Percentiles rank a stretch among this genome's conserved stretches.
Conservation (phyloP, 2,888 invertebrate genomes). For the Rhamphomyia laevipes region DNA sequence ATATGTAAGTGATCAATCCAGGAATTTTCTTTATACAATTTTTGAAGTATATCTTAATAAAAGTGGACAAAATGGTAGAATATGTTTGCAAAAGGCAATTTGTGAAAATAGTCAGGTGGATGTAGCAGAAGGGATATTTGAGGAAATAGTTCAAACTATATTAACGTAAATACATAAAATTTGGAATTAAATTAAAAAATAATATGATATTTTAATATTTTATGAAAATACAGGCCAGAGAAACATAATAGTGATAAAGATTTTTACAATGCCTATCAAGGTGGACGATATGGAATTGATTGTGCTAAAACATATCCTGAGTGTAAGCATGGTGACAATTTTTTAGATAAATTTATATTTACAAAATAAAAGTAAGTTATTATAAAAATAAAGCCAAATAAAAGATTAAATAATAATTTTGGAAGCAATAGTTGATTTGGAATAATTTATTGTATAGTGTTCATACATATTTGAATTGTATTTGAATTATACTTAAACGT, state of each 20-base stretch:
- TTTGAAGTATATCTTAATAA: slow-evolving; percentile 1
- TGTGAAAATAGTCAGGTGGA: slow-evolving; percentile 4
- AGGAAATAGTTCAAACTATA: slow-evolving; percentile 6
- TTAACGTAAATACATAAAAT: neutral
- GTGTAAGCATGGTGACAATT: slow-evolving; percentile 48
- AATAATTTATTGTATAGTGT: too few relatives aligned
- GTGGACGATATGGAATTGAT: slow-evolving; percentile 51
- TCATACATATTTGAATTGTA: too few relatives aligned
- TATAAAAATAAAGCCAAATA: too few relatives aligned
- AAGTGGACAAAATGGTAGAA: slow-evolving; percentile 4
- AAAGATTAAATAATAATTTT: too few relatives aligned
- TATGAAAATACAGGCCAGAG: slow-evolving; percentile 20
- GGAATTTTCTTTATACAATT: slow-evolving; percentile 2
- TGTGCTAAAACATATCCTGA: slow-evolving; percentile 47
- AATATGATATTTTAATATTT: neutral
- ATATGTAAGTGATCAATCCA: neutral
- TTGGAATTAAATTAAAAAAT: neutral
- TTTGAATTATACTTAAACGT: too few relatives aligned
- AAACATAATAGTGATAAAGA: slow-evolving; percentile 38
- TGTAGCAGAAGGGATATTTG: slow-evolving; percentile 2
- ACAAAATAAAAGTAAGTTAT: neutral
- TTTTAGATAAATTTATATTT: slow-evolving; percentile 39
- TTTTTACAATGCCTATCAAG: slow-evolving; percentile 50
- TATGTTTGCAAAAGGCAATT: slow-evolving; percentile 4
- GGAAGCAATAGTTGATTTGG: too few relatives aligned